These are phyloP conservation scores for Luperina nickerlii DNA, from an alignment of 2,888 invertebrate genomes.

Conservation along the genomic window DNA sequence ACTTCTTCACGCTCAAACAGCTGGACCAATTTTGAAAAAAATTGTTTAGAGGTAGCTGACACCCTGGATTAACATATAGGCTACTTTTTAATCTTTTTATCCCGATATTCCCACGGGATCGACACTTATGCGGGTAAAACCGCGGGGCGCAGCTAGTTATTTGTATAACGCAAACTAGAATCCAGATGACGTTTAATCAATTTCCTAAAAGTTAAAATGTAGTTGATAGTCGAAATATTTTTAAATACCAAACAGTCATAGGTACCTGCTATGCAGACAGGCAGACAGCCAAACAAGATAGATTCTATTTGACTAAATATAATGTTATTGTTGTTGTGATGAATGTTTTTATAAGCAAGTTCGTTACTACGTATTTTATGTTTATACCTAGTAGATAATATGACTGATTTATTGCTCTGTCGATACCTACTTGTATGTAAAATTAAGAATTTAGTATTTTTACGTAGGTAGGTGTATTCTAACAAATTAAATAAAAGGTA, in stretches of 20 bases:
- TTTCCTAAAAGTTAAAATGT: not conserved
- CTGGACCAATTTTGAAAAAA: too few species aligned
- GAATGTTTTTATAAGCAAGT: not conserved
- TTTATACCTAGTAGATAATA: constrained; percentile 29
- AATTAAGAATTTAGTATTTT: not conserved
- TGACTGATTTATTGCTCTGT: constrained; percentile 20
- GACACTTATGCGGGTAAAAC: too few species aligned
- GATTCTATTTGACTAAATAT: constrained; percentile 16
- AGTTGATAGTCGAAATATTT: too few species aligned
- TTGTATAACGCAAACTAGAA: too few species aligned
- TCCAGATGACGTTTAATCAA: too few species aligned
- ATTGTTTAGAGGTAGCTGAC: too few species aligned
- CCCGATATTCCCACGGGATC: too few species aligned
- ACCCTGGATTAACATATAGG: too few species aligned
- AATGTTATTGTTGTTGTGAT: constrained; percentile 18
- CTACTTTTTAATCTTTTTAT: too few species aligned
- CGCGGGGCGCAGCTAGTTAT: too few species aligned
- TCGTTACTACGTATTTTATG: constrained; percentile 32
- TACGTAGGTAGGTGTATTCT: not conserved
- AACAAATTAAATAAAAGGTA: not conserved
- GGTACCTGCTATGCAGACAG: not conserved
- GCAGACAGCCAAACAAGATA: not conserved
- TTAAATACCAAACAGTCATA: not conserved
- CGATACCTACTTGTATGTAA: constrained; percentile 12
- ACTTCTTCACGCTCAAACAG: too few species aligned